phyloP scores from a whole-genome alignment of 2,113 vertebrate genomes.

The Eclectus roratus region DNA sequence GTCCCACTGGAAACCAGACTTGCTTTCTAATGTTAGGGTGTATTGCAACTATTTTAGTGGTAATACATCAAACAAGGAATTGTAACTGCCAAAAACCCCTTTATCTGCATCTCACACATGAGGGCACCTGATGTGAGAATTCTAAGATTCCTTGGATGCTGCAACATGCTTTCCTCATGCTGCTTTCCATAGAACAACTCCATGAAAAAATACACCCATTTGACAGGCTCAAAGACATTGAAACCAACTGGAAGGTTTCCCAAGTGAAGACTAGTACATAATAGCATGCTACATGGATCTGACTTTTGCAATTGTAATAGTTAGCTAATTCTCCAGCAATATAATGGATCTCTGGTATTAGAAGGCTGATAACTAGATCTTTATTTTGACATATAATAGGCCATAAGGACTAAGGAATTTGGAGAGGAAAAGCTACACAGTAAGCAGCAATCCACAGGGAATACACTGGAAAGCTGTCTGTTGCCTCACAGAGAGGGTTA shows the following conservation, averaged over 20 bases:
- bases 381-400: background rate
- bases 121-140: background rate
- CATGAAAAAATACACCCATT: background rate
- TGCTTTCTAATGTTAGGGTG: background rate
- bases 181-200: background rate
- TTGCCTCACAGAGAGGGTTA: background rate
- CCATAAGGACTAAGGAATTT: background rate
- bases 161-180: background rate
- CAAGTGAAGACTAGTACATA: background rate
- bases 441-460: background rate
- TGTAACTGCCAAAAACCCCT: background rate
- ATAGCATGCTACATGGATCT: background rate
- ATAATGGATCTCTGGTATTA: background rate
- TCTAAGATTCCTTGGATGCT: background rate
- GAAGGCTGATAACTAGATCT: background rate
- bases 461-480: background rate
- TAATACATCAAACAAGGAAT: background rate
- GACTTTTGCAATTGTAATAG: background rate
- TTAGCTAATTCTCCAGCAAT: background rate
- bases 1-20: background rate
- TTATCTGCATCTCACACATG: fast-evolving
- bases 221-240: background rate
- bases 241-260: background rate
- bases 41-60: background rate
- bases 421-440: background rate